Conservation (phyloP, 2,113 vertebrate genomes). For the Mystacornis crossleyi region DNA sequence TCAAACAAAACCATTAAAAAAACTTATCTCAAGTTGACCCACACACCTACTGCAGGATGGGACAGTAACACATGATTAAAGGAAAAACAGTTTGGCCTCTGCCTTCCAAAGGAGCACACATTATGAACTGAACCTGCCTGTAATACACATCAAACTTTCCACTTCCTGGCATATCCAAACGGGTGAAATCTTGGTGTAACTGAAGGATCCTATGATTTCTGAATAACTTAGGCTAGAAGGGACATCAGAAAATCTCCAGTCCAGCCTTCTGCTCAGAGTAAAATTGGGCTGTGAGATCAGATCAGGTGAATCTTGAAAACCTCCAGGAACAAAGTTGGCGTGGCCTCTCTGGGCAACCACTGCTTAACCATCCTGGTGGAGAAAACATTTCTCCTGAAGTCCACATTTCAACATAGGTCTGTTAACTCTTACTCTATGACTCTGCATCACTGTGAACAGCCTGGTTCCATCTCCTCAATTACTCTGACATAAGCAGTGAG, state of each 20-base stretch:
- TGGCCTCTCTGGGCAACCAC: neutral
- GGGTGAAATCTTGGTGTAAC: neutral
- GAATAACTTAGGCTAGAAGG: neutral
- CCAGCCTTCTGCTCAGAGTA: neutral
- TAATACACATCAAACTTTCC: neutral
- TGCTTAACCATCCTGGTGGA: neutral
- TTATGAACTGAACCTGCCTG: neutral
- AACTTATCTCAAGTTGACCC: neutral
- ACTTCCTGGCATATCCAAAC: neutral
- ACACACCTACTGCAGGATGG: neutral
- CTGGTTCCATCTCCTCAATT: neutral
- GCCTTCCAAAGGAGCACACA: neutral
- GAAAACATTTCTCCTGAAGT: neutral
- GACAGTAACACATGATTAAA: neutral
- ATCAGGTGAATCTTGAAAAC: neutral
- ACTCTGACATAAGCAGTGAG: accelerated
- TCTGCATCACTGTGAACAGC: neutral
- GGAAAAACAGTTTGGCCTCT: neutral
- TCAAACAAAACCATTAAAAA: neutral
- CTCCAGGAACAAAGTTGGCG: neutral
- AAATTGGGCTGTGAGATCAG: neutral
- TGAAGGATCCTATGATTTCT: neutral
- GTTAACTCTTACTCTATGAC: neutral
- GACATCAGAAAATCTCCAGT: neutral
- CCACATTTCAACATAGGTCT: neutral